A percentile compares a stretch with the other conserved stretches of the same genome.
Conservation (phyloP, 2,888 invertebrate genomes). For the Cerceris ruficornis region DNA sequence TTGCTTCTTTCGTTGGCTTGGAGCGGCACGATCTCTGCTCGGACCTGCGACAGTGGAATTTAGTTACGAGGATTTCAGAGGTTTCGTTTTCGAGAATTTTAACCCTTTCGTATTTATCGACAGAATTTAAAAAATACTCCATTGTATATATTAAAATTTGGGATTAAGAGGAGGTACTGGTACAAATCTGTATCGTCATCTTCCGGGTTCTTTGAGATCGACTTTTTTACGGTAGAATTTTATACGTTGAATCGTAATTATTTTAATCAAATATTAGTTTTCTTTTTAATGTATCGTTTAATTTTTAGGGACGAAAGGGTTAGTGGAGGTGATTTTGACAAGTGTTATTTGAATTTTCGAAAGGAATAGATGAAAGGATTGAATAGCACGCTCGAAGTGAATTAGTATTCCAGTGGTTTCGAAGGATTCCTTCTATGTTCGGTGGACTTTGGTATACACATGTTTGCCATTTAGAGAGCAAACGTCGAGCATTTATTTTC, state of each 20-base stretch:
- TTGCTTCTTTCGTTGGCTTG: conserved; percentile 19
- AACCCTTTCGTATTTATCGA: background rate
- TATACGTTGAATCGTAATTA: background rate
- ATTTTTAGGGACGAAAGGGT: background rate
- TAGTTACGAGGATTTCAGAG: background rate
- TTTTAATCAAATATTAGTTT: background rate
- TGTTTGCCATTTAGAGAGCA: conserved; percentile 47
- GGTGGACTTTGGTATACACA: conserved; percentile 24
- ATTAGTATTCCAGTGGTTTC: conserved; percentile 7
- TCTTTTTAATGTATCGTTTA: background rate
- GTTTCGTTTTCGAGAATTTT: background rate
- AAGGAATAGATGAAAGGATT: background rate
- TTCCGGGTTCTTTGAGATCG: no score
- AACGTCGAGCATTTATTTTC: conserved; percentile 42
- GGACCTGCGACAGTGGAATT: conserved; percentile 39
- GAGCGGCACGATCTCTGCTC: conserved; percentile 12
- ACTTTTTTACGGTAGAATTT: background rate
- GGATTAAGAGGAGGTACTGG: no score
- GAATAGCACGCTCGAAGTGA: background rate
- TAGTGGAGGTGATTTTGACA: background rate
- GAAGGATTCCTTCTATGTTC: conserved; percentile 18
- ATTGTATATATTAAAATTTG: no score
- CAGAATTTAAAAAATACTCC: no score
- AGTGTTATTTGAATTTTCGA: background rate
- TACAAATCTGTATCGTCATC: no score